Conservation (phyloP, 2,888 invertebrate species). For the Hydropsyche betteni region DNA sequence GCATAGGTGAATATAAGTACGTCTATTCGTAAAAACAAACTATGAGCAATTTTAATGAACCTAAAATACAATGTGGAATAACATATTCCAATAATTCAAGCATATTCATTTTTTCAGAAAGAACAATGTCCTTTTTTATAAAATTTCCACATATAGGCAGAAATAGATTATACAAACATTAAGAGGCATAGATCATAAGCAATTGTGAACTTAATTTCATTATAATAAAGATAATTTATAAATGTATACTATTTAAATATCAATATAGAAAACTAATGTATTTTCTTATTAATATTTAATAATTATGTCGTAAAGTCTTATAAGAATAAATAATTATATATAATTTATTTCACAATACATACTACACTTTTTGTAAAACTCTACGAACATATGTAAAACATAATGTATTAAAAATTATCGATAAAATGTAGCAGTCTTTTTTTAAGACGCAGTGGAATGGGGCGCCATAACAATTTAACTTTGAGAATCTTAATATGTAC, state of each 20-base stretch:
- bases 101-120: no score
- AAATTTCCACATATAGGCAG: no score
- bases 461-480: conserved; percentile 36
- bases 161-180: no score
- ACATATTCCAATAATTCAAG: no score
- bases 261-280: conserved; percentile 27
- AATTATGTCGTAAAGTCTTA: conserved; percentile 21
- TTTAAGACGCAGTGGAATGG: conserved; percentile 40
- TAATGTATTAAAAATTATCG: conserved; percentile 8
- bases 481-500: background rate
- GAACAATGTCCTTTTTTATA: no score
- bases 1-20: no score
- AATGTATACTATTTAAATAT: conserved; percentile 4
- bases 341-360: conserved; percentile 6
- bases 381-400: no score
- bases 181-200: conserved; percentile 2
- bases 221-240: background rate
- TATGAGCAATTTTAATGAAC: no score
- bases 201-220: background rate
- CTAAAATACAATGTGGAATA: no score
- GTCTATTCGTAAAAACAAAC: no score
- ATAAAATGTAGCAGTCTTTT: conserved; percentile 38
- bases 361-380: no score
- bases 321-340: conserved; percentile 34
- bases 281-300: conserved; percentile 21